A percentile compares a stretch with the other conserved stretches of the same genome.
Evolutionary conservation across 2,797 vertebrate species (phyloP).

Genomic region (Manis pentadactyla): DNA sequence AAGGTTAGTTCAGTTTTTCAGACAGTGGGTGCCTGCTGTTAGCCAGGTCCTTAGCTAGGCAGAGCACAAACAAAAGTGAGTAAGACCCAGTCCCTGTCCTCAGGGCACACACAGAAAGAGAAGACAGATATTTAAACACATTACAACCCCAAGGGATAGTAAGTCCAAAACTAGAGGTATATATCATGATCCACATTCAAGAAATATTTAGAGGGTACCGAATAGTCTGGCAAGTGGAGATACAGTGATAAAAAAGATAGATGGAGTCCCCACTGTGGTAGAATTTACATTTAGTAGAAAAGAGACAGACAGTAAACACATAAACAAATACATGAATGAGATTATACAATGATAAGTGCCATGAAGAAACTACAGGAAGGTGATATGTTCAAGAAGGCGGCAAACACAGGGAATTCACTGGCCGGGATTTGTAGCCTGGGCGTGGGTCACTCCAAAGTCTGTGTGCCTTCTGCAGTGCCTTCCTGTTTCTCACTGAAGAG

Average conservation of each 20-base stretch:
- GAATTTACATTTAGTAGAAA: neutral
- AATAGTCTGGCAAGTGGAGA: neutral
- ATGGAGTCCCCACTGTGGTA: neutral
- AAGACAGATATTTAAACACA: neutral
- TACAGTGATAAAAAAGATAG: neutral
- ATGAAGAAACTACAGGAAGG: neutral
- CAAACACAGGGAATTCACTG: fast-evolving
- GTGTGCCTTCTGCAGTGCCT: neutral
- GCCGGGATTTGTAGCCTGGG: neutral
- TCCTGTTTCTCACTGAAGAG: neutral
- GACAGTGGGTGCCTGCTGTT: neutral
- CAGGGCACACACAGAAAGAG: neutral
- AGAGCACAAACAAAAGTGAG: neutral
- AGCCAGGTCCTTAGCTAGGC: neutral
- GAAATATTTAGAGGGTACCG: neutral
- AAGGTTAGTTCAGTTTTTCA: neutral
- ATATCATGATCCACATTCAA: neutral
- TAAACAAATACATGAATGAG: neutral
- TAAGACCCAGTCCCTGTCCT: neutral
- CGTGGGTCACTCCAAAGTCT: neutral
- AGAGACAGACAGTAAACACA: neutral
- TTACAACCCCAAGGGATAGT: neutral
- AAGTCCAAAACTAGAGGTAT: neutral
- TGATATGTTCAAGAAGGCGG: neutral
- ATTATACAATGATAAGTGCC: neutral